Evolutionary conservation across 2,888 invertebrate species (phyloP), one percentile per base, ranked within the genome.

Genomic region (Nomada hirtipes): DNA sequence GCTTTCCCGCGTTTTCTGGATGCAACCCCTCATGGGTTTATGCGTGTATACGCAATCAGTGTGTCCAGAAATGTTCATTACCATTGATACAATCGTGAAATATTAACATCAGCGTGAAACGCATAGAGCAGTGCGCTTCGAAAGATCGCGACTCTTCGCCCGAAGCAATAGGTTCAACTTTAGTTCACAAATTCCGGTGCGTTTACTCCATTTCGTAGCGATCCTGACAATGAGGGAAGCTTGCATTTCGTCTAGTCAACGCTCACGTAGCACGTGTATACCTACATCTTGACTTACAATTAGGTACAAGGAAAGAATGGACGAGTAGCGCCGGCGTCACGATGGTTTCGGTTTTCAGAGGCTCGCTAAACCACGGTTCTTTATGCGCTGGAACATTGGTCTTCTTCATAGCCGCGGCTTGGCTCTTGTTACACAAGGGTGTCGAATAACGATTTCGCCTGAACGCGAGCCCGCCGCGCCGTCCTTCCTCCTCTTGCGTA

Each of bases 361-460:
- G 71, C 74, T 61, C 29, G 70, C 36, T 71, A 23, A 60, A 82
- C 65, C 55, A 76, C 60, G 68, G 44, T 75, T 76, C 76, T 85
- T 78, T 79, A 76, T 84, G 78, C 59, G 18, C 70, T 44, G 53
- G 60, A 80, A 72, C 81, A 76, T 84, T 79, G 80, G 75, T 61
- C 75, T 57, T 78, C 80, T 76, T 85, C 72, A 74, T 72, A 60
- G 65, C 29, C 64, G 88, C 91, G 91, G 89, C 82, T 64, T 69
- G 88, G 76, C 79, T 90, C 85, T 79, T 82, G 83, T 91, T 91
- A 87, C 92, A 91, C 91, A 91, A 87, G 90, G 88, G 90, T 91
- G 89, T 92, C 92, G 86, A 89, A 88, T 92, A 89, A 90, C 91
- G 67, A 77, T 68, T 74, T 68, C 80, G 64, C 52, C 52, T 72